Conservation (phyloP, 2,888 invertebrate species). For the Beris morrisii region DNA sequence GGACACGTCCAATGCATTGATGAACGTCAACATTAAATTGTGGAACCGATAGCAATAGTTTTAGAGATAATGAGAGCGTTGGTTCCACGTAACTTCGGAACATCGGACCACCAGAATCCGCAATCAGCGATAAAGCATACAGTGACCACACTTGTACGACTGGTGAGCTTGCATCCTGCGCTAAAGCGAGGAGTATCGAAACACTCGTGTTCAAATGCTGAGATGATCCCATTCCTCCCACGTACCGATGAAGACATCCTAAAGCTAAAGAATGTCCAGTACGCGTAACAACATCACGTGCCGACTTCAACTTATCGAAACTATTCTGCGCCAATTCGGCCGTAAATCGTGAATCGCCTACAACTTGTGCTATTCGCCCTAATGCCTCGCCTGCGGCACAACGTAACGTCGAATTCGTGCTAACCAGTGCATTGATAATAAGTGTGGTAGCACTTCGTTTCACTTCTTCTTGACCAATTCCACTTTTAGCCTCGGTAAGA, state of each 20-base stretch:
- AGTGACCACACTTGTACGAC: slow-evolving; percentile 98
- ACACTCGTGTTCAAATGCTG: slow-evolving; percentile 94
- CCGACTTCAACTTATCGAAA: slow-evolving; percentile 83
- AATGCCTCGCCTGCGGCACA: slow-evolving; percentile 95
- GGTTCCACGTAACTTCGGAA: slow-evolving; percentile 97
- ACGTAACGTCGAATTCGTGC: slow-evolving; percentile 76
- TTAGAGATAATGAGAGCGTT: slow-evolving; percentile 85
- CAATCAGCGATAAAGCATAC: slow-evolving; percentile 92
- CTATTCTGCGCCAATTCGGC: slow-evolving; percentile 87
- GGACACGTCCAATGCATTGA: slow-evolving; percentile 88
- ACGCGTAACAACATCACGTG: slow-evolving; percentile 82
- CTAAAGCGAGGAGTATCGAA: slow-evolving; percentile 88
- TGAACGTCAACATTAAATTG: slow-evolving; percentile 89
- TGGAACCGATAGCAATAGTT: slow-evolving; percentile 85
- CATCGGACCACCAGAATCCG: slow-evolving; percentile 99
- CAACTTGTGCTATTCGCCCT: slow-evolving; percentile 89
- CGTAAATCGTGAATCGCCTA: slow-evolving; percentile 80
- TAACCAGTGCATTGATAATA: slow-evolving; percentile 77
- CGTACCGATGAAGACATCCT: slow-evolving; percentile 94
- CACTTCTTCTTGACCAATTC: slow-evolving; percentile 86
- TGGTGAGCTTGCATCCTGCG: slow-evolving; percentile 90
- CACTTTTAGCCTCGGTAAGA: slow-evolving; percentile 82
- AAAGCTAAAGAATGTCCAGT: slow-evolving; percentile 88
- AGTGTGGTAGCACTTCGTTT: slow-evolving; percentile 80
- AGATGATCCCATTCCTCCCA: slow-evolving; percentile 94